Conservation (phyloP, 2,888 invertebrate genomes). For the Agrypnus murinus region DNA sequence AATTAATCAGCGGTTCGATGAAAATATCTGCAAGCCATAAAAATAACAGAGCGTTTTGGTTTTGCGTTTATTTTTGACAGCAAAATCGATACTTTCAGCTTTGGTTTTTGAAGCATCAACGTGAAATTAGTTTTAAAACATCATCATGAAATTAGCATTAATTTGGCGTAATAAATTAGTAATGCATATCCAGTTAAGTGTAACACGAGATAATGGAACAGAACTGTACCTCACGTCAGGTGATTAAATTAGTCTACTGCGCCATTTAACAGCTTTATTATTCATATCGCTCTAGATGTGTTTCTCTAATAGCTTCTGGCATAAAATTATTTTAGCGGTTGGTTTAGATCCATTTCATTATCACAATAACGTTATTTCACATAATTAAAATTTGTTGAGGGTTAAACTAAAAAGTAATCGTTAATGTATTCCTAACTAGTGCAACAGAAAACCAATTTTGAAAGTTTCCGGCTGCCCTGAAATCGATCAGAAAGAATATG, state of each 20-base stretch:
- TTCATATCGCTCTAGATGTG: slow-evolving; percentile 48
- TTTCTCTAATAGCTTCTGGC: slow-evolving; percentile 47
- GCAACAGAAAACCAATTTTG: no score
- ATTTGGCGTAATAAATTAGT: slow-evolving; percentile 45
- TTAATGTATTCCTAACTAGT: no score
- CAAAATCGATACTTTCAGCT: not conserved
- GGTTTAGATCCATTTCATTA: slow-evolving; percentile 33
- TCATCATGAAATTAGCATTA: slow-evolving; percentile 26
- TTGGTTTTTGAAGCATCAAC: not conserved
- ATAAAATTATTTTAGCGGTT: slow-evolving; percentile 33
- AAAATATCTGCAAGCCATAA: slow-evolving; percentile 11
- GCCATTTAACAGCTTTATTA: slow-evolving; percentile 53
- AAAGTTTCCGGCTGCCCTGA: no score
- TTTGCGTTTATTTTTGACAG: not conserved
- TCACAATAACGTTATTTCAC: slow-evolving; percentile 4
- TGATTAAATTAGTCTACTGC: slow-evolving; percentile 52
- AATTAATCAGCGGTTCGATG: slow-evolving; percentile 20
- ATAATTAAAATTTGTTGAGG: no score
- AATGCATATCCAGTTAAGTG: slow-evolving; percentile 50
- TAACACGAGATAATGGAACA: slow-evolving; percentile 51
- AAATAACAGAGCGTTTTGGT: not conserved
- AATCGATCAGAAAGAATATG: no score
- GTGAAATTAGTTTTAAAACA: slow-evolving; percentile 18
- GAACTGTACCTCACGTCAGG: slow-evolving; percentile 51
- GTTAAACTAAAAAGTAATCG: no score